Evolutionary conservation across 2,888 invertebrate species (phyloP), one percentile per base, ranked within the genome.

Genomic region (Cerastis rubricosa): DNA sequence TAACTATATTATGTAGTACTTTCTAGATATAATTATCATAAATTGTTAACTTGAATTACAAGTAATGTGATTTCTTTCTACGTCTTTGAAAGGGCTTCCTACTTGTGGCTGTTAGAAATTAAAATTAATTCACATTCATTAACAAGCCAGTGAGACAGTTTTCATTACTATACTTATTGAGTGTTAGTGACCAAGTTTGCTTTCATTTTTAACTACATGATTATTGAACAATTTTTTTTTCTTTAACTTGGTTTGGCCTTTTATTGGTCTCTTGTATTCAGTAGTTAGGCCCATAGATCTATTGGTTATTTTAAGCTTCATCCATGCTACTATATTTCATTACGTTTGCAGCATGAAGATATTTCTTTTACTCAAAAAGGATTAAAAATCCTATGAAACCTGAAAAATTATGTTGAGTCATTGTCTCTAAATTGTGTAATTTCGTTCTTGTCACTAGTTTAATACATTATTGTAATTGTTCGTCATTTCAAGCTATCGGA

Each of bases 381-480:
- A 57, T 14, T 7, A 11, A 65, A 11, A 66, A 67, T 49, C 14
- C 9, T 67, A 0, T 51, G 25, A 54, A 11, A 54, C 17, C n/a
- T 8, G 22, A 22, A n/a, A 19, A 11, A 11, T 19, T 25, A n/a
- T 11, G 17, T 47, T 40, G 14, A 29, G 2, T 14, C 9, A 8
- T 51, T 59, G 29, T 51, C n/a, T 14, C 8, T 9, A 61, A 78
- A 35, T 35, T 49, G 14, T 64, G 5, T 63, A 22, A 63, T 74
- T 63, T 73, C 0, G 29, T 81, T 67, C 25, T 35, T 74, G n/a
- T 67, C 35, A 49, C 17, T 9, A 6, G 63, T 49, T 63, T 47
- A 19, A n/a, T 57, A 72, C 65, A 73, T 68, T 45, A 63, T 57
- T 75, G 89, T 89, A 87, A 80, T 85, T 82, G 78, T 85, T 80